phyloP scores from a whole-genome alignment of 2,113 vertebrate species.

The Onychorhynchus coronatus region DNA sequence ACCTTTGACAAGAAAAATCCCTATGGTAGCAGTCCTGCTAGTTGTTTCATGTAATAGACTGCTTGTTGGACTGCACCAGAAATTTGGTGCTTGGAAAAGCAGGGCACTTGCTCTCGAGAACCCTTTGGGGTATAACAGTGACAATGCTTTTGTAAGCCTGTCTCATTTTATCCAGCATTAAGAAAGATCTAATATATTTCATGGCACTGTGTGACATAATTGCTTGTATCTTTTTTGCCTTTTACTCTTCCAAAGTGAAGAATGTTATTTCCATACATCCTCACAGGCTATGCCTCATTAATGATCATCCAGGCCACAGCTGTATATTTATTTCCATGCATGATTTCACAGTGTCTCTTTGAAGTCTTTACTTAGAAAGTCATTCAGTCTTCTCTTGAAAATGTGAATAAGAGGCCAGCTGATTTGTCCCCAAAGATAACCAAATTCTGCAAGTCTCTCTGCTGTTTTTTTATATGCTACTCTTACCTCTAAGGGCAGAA shows the following conservation, averaged over 20 bases:
- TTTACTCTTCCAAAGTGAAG: not conserved
- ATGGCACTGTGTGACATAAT: not conserved
- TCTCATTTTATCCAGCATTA: not conserved
- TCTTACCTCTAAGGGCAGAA: not conserved
- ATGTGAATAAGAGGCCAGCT: not conserved
- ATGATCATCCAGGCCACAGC: not conserved
- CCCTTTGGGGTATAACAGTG: not conserved
- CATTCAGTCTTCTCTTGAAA: not conserved
- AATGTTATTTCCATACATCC: not conserved
- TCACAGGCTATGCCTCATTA: not conserved
- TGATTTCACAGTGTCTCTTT: not conserved
- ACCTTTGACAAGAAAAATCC: not conserved
- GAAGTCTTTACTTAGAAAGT: not conserved
- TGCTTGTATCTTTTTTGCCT: not conserved
- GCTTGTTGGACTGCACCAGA: not conserved
- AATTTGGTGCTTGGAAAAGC: not conserved
- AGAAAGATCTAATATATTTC: not conserved
- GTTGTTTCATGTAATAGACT: not conserved
- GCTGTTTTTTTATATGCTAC: not conserved
- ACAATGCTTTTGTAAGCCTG: not conserved
- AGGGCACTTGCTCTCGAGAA: not conserved
- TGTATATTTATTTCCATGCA: not conserved
- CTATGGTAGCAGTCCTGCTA: not conserved
- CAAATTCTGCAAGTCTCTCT: not conserved
- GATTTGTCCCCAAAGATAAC: not conserved